These are phyloP conservation scores for Nymphalis c-album DNA, from an alignment of 2,888 invertebrate species.

Conservation along the genomic window DNA sequence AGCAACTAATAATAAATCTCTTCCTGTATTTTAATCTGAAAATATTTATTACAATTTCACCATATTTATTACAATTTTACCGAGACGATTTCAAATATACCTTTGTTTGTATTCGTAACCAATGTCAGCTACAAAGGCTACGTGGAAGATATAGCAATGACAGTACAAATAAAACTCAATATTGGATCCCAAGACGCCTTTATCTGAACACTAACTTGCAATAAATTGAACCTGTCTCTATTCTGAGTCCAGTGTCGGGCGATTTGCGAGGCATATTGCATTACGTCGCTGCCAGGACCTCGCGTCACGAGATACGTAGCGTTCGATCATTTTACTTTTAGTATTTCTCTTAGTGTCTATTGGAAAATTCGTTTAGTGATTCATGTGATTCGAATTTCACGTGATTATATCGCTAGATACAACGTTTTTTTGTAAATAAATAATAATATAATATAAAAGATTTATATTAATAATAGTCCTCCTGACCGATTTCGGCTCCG, in stretches of 20 bases:
- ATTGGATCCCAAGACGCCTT: conserved; percentile 10
- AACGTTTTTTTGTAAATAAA: background rate
- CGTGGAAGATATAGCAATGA: conserved; percentile 10
- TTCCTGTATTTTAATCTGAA: too few species aligned
- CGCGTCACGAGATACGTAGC: conserved; percentile 19
- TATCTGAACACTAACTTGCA: conserved; percentile 22
- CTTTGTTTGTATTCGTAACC: background rate
- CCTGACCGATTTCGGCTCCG: too few species aligned
- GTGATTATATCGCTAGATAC: background rate
- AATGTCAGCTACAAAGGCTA: background rate
- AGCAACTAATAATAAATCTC: too few species aligned
- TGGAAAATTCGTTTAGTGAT: background rate
- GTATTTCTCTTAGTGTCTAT: conserved; percentile 5
- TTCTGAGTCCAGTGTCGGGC: conserved; percentile 21
- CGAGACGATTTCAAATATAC: background rate
- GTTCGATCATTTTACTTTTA: conserved; percentile 23
- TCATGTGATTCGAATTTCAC: too few species aligned
- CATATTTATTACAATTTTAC: background rate
- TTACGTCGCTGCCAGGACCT: conserved; percentile 27
- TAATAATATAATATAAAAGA: too few species aligned
- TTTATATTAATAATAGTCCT: too few species aligned
- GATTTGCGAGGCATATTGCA: conserved; percentile 34
- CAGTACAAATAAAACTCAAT: conserved; percentile 23
- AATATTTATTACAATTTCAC: background rate
- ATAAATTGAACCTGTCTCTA: conserved; percentile 33